These are phyloP conservation scores for Epinephelus moara DNA, from an alignment of 2,113 vertebrate species.

Conservation along the genomic window DNA sequence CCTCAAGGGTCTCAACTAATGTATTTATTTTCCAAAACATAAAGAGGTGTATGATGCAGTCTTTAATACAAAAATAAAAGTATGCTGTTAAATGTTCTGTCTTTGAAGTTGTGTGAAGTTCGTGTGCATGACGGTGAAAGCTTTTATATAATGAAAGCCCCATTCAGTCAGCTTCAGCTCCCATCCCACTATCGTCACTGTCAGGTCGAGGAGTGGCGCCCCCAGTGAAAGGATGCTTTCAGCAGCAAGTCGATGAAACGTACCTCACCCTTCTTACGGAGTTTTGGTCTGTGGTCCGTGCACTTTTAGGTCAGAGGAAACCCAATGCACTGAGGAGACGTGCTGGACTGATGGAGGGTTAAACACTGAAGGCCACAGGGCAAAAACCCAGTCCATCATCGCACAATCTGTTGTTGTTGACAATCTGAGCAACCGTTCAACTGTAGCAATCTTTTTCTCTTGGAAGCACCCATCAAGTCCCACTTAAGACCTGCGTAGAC, in stretches of 20 bases:
- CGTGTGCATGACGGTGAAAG: background rate
- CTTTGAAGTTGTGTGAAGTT: conserved; percentile 1
- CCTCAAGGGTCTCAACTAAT: conserved; percentile 19
- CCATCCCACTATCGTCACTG: conserved; percentile 12
- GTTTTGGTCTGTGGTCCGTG: conserved; percentile 59
- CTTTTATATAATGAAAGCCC: conserved; percentile 20
- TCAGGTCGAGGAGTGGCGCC: conserved; percentile 26
- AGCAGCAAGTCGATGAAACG: conserved; percentile 56
- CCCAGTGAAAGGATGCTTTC: conserved; percentile 68
- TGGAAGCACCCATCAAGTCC: conserved; percentile 58
- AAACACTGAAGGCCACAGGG: conserved; percentile 36
- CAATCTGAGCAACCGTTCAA: conserved; percentile 35
- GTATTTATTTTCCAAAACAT: conserved; percentile 52
- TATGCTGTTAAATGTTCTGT: background rate
- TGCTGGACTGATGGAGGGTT: conserved; percentile 48
- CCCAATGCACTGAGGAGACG: conserved; percentile 53
- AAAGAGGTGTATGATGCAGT: background rate
- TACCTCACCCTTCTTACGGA: conserved; percentile 31
- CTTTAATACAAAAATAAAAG: conserved; percentile 58
- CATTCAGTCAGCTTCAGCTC: conserved; percentile 4
- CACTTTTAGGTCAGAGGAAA: conserved; percentile 67
- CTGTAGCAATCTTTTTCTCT: conserved; percentile 35
- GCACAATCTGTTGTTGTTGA: conserved; percentile 37
- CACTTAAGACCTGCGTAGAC: conserved; percentile 55
- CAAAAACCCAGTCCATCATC: conserved; percentile 37